Evolutionary conservation across 2,797 vertebrate genomes (phyloP), one percentile per base, ranked within the genome.

Genomic region (Arctocebus calabarensis): DNA sequence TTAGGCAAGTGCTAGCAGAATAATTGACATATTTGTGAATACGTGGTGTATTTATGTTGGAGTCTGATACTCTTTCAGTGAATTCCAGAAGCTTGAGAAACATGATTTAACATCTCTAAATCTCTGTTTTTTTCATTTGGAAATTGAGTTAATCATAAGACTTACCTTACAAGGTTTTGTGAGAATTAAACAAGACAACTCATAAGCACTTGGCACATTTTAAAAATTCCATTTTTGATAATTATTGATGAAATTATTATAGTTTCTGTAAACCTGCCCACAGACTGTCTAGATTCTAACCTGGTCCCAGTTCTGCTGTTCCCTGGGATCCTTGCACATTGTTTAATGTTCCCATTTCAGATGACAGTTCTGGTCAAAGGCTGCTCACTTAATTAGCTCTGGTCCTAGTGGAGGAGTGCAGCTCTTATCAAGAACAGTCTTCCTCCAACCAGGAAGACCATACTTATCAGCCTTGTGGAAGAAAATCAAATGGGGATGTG

Each of bases 1-100:
- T 1, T 9, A 7, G 77, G 57, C 48, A 82, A 90, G 32, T 13
- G 48, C 52, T 82, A 84, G 55, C 17, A 48, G 70, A 71, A 45
- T 71, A 55, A 79, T 0, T 74, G 43, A 62, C 77, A 70, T 59
- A 45, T 70, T 64, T 79, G 77, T 57, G 78, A 83, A n/a, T 71
- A 55, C 62, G 1, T 74, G 43, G 59, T 70, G 34, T 68, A 32
- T 61, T 70, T 83, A n/a, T 48, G 40, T 84, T 75, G 22, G 59
- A 27, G 48, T 89, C 79, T 88, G 29, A 86, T 37, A 73, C 78
- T 74, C 86, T 94, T 74, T 75, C 66, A 17, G 79, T 73, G 10
- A 88, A 94, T 62, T 94, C 48, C 86, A 94, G 70, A 83, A 79
- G 17, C 37, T 88, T 88, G 48, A 94, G 57, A 29, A 94, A 92